phyloP scores from a whole-genome alignment of 1,140 invertebrate species.

The Trachymyrmex septentrionalis region DNA sequence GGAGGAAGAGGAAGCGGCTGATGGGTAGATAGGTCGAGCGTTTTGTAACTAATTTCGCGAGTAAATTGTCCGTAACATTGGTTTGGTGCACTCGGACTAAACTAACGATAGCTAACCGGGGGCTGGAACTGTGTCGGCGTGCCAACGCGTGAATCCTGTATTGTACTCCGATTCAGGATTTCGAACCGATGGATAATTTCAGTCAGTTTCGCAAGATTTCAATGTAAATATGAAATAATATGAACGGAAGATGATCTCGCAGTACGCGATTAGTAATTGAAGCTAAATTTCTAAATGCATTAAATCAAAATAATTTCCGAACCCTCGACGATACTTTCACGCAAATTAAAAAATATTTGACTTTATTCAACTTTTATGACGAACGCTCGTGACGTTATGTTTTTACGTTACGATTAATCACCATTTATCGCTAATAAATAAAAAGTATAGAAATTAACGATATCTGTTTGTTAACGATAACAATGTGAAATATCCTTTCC shows the following conservation, averaged over 20 bases:
- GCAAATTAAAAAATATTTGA: neutral
- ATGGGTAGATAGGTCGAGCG: conserved; percentile 86
- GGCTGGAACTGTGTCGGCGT: conserved; percentile 59
- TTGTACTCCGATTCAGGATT: conserved; percentile 18
- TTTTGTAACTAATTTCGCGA: conserved; percentile 87
- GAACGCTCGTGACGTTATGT: neutral
- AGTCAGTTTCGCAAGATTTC: neutral
- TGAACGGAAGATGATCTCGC: neutral
- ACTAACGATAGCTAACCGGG: conserved; percentile 71
- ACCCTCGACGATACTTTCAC: neutral
- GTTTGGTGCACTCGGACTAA: conserved; percentile 80
- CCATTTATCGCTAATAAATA: neutral
- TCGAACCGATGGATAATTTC: conserved; percentile 10
- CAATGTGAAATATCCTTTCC: neutral
- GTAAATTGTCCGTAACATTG: conserved; percentile 87
- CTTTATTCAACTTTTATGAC: neutral
- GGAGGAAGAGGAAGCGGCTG: conserved; percentile 87
- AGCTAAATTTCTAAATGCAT: neutral
- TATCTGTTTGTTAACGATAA: neutral
- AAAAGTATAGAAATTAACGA: neutral
- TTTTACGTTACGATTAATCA: conserved; percentile 1
- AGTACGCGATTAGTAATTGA: neutral
- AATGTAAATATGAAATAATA: neutral
- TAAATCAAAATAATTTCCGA: neutral
- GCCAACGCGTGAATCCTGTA: conserved; percentile 59